Conservation (phyloP, 2,797 vertebrate species). For the Spinibarbus caldwelli region DNA sequence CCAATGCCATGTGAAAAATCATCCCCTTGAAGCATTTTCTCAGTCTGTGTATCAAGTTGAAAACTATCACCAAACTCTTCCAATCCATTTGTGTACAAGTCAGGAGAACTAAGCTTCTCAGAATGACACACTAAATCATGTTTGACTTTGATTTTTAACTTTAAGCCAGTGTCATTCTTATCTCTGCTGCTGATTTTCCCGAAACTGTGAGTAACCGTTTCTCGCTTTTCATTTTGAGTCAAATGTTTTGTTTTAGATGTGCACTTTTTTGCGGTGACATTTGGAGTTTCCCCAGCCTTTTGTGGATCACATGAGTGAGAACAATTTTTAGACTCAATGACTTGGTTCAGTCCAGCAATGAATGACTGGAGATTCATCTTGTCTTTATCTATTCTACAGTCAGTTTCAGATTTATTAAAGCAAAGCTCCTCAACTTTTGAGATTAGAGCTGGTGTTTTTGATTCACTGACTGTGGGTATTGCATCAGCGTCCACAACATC, state of each 20-base stretch:
- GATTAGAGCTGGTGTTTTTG: background rate
- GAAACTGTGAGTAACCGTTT: background rate
- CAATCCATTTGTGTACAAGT: constrained; percentile 59
- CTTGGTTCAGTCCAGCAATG: background rate
- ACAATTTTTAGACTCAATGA: background rate
- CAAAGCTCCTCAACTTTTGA: background rate
- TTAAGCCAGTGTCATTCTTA: background rate
- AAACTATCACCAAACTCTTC: constrained; percentile 91
- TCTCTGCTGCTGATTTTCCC: background rate
- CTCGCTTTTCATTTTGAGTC: constrained; percentile 7
- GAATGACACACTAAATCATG: constrained; percentile 3
- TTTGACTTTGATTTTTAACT: constrained; percentile 19
- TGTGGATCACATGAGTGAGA: background rate
- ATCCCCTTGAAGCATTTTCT: constrained; percentile 83
- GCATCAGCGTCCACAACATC: constrained; percentile 30
- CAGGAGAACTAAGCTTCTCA: constrained; percentile 60
- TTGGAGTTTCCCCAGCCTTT: background rate
- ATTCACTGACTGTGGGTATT: background rate
- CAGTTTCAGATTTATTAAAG: background rate
- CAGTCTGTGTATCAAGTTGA: constrained; percentile 91
- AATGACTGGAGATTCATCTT: background rate
- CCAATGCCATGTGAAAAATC: constrained; percentile 26
- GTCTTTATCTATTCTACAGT: background rate
- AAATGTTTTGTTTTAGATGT: constrained; percentile 44
- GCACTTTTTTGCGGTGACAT: background rate